Conservation (phyloP, 1,140 invertebrate genomes). For the Halotydeus destructor region DNA sequence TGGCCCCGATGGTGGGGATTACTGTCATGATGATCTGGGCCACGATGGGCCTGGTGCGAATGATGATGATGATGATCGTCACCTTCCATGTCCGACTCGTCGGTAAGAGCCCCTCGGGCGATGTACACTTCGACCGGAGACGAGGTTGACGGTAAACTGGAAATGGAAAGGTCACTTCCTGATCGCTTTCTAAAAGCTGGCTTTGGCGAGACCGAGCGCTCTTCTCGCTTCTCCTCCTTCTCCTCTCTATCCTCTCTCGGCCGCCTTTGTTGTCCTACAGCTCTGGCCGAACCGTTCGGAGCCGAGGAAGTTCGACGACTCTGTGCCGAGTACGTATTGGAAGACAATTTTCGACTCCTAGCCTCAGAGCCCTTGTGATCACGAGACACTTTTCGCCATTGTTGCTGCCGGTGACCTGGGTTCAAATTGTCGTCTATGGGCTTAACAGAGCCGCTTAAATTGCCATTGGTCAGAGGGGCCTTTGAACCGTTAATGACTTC, state of each 20-base stretch:
- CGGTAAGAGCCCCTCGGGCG: slow-evolving; percentile 13
- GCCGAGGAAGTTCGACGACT: too few species aligned
- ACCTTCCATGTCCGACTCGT: slow-evolving; percentile 12
- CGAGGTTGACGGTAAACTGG: slow-evolving; percentile 13
- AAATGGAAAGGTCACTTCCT: slow-evolving; percentile 10
- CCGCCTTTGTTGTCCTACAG: too few species aligned
- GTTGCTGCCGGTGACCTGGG: too few species aligned
- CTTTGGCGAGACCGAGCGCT: too few species aligned
- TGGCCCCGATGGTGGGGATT: neutral
- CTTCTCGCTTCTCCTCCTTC: neutral
- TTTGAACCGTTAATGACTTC: too few species aligned
- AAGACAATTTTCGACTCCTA: too few species aligned
- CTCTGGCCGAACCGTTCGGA: too few species aligned
- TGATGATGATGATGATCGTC: neutral
- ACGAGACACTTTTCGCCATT: neutral
- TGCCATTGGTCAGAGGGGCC: too few species aligned
- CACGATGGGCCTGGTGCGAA: neutral
- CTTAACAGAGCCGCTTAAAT: too few species aligned
- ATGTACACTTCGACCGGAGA: slow-evolving; percentile 12
- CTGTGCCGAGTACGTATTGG: too few species aligned
- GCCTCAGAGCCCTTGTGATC: neutral
- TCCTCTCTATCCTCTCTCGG: neutral
- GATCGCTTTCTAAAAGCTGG: slow-evolving; percentile 5
- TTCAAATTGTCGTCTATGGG: neutral
- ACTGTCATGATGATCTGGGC: neutral